Conservation (phyloP, 1,140 invertebrate species). For the Euglossa dilemma region DNA sequence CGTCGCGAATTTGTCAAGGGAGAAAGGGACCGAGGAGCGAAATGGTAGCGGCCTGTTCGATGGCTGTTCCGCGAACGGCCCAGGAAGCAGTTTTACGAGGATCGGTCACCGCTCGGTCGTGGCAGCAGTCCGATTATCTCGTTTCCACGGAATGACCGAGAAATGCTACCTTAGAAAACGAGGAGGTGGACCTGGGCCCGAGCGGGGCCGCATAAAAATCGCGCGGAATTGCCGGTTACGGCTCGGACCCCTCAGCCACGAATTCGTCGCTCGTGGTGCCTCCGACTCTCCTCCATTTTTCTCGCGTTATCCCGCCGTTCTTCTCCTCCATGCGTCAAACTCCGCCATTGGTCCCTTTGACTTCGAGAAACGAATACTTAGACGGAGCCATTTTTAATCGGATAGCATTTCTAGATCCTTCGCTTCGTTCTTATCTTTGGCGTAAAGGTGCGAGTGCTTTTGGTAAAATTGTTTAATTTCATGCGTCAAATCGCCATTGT, state of each 20-base stretch:
- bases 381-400: too few relatives aligned
- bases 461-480: too few relatives aligned
- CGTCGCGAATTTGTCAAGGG: not conserved
- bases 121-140: slow-evolving; percentile 56
- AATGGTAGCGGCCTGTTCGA: not conserved
- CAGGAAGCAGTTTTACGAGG: slow-evolving; percentile 55
- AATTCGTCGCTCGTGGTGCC: slow-evolving; percentile 30
- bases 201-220: slow-evolving; percentile 53
- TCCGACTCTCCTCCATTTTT: not conserved
- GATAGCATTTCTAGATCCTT: too few relatives aligned
- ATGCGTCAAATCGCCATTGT: too few relatives aligned
- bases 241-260: not conserved
- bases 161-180: slow-evolving; percentile 60
- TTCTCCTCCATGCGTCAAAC: too few relatives aligned
- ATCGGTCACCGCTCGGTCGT: slow-evolving; percentile 53
- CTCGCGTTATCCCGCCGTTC: not conserved
- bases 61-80: slow-evolving; percentile 48
- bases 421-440: too few relatives aligned
- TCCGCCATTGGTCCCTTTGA: not conserved
- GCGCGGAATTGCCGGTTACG: slow-evolving; percentile 47
- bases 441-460: too few relatives aligned
- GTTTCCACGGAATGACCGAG: slow-evolving; percentile 58
- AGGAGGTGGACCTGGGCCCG: slow-evolving; percentile 45
- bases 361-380: too few relatives aligned
- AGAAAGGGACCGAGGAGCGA: not conserved